These are phyloP conservation scores for Rotaria socialis DNA, from an alignment of 2,888 invertebrate species.

Conservation along the genomic window DNA sequence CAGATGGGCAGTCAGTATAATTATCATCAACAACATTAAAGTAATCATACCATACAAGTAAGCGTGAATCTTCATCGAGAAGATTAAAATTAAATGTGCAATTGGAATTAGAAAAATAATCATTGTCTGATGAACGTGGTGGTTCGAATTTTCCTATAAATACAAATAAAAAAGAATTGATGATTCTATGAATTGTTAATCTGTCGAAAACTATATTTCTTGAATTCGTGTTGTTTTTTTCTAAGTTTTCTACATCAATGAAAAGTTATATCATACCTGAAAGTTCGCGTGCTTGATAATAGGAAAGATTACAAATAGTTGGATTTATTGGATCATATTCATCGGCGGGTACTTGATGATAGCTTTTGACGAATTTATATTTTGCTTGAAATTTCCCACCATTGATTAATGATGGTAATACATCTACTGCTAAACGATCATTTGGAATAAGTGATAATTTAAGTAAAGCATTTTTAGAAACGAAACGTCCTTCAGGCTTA, in stretches of 20 bases:
- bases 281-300: not conserved
- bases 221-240: no score
- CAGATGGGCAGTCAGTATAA: not conserved
- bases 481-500: conserved; percentile 24
- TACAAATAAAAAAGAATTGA: no score
- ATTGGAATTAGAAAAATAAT: conserved; percentile 23
- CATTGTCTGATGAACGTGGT: not conserved
- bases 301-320: conserved; percentile 15
- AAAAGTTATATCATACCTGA: not conserved
- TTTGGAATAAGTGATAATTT: not conserved
- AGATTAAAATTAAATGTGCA: conserved; percentile 36
- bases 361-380: conserved; percentile 18
- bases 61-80: not conserved
- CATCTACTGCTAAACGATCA: not conserved
- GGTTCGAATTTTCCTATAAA: conserved; percentile 23
- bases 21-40: conserved; percentile 32
- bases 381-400: conserved; percentile 16
- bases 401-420: not conserved
- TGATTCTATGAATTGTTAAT: no score
- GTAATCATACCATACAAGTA: conserved; percentile 21
- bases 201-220: no score
- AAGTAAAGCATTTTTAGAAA: conserved; percentile 10
- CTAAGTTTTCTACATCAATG: no score
- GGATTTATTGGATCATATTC: conserved; percentile 17
- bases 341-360: conserved; percentile 20